Percentiles rank a stretch among this genome's conserved stretches.
phyloP scores from a whole-genome alignment of 2,113 vertebrate species.

The Heloderma charlesbogerti region DNA sequence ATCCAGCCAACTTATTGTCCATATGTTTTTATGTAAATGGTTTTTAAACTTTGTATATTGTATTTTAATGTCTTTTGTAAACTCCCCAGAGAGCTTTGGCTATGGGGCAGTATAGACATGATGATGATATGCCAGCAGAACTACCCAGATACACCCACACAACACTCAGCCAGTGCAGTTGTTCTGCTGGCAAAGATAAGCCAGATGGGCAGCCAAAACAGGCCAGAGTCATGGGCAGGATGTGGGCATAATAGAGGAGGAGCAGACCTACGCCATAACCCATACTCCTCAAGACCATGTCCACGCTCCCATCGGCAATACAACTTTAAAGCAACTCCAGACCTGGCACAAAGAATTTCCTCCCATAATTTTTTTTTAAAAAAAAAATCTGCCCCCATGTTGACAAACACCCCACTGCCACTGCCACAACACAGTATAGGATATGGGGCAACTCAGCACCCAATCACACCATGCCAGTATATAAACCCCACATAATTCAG shows the following conservation, averaged over 20 bases:
- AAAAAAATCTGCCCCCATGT: background rate
- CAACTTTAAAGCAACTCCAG: background rate
- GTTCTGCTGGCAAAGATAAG: background rate
- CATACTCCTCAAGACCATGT: background rate
- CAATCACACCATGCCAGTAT: background rate
- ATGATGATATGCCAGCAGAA: no score
- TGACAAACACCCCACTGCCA: background rate
- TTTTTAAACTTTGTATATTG: no score
- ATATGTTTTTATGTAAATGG: no score
- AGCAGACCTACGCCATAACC: background rate
- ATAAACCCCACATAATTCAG: no score
- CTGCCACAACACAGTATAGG: background rate
- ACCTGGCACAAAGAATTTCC: background rate
- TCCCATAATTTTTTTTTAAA: no score
- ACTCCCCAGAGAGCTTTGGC: no score
- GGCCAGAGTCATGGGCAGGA: background rate
- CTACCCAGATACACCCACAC: background rate
- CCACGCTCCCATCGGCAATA: no score
- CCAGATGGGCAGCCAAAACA: background rate
- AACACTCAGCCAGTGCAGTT: background rate
- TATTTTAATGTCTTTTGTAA: no score
- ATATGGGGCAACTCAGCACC: background rate
- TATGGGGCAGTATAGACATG: no score
- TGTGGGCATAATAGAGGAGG: background rate
- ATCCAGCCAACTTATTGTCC: no score